Evolutionary conservation across 2,888 invertebrate genomes (phyloP).

Genomic region (Ennomos quercinarius): DNA sequence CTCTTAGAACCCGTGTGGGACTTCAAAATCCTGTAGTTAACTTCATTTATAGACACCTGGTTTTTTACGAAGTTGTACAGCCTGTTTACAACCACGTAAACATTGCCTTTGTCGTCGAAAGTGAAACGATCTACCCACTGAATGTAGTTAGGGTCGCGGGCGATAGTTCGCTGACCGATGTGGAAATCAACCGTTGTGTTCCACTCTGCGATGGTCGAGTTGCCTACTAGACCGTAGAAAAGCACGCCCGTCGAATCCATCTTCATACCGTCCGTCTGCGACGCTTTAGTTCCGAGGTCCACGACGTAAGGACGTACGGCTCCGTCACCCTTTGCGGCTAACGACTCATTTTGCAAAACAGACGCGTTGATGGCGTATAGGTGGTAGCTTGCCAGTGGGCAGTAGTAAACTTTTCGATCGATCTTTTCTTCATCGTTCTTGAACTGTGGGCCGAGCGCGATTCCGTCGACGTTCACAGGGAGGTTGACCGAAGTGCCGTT

Average conservation of each 20-base stretch:
- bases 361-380: constrained; percentile 88
- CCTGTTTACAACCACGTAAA: constrained; percentile 89
- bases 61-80: constrained; percentile 88
- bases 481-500: constrained; percentile 85
- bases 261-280: constrained; percentile 90
- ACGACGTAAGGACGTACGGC: constrained; percentile 79
- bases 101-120: constrained; percentile 87
- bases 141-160: constrained; percentile 87
- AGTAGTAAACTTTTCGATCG: constrained; percentile 87
- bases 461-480: constrained; percentile 88
- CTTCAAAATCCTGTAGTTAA: constrained; percentile 89
- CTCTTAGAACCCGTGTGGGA: constrained; percentile 86
- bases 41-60: constrained; percentile 83
- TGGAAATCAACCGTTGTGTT: constrained; percentile 86
- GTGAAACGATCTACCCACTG: constrained; percentile 91
- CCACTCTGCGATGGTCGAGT: constrained; percentile 90
- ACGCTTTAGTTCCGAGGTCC: constrained; percentile 87
- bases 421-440: constrained; percentile 61
- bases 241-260: constrained; percentile 89
- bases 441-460: constrained; percentile 88
- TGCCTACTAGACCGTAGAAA: constrained; percentile 89
- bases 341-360: constrained; percentile 83
- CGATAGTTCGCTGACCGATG: constrained; percentile 87
- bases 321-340: constrained; percentile 62
- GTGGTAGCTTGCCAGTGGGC: constrained; percentile 88